A percentile compares a stretch with the other conserved stretches of the same genome.
phyloP scores from a whole-genome alignment of 1,140 invertebrate genomes.

The Drosophila azteca region DNA sequence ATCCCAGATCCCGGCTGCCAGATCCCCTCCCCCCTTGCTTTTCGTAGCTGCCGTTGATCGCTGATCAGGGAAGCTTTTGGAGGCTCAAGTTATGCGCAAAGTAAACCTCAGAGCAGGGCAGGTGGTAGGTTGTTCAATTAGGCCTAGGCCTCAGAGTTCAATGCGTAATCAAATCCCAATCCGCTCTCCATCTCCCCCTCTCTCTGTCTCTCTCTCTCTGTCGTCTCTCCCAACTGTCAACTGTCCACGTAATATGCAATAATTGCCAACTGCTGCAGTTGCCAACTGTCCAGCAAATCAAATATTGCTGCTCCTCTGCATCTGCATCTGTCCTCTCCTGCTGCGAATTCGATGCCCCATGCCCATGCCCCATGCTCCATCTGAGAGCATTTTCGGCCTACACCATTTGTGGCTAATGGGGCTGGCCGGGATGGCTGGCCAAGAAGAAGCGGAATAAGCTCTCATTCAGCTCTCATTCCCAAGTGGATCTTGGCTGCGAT shows the following conservation, averaged over 20 bases:
- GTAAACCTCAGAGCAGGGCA: slow-evolving; percentile 38
- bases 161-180: slow-evolving; percentile 60
- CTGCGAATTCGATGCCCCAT: slow-evolving; percentile 69
- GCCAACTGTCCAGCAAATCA: slow-evolving; percentile 76
- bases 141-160: slow-evolving; percentile 46
- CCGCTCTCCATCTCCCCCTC: background rate
- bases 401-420: slow-evolving; percentile 61
- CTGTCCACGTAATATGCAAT: slow-evolving; percentile 68
- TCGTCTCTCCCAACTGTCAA: slow-evolving; percentile 60
- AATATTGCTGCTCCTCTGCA: slow-evolving; percentile 54
- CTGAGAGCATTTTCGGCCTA: slow-evolving; percentile 58
- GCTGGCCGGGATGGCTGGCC: slow-evolving; percentile 42
- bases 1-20: too few relatives aligned
- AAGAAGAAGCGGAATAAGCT: slow-evolving; percentile 24
- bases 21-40: too few relatives aligned
- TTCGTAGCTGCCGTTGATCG: too few relatives aligned
- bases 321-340: slow-evolving; percentile 22
- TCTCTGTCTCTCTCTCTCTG: slow-evolving; percentile 1
- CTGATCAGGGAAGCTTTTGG: too few relatives aligned
- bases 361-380: slow-evolving; percentile 2
- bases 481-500: background rate
- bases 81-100: slow-evolving; percentile 1
- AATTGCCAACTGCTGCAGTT: slow-evolving; percentile 72
- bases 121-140: slow-evolving; percentile 74
- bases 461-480: slow-evolving; percentile 32